Evolutionary conservation across 2,888 invertebrate genomes (phyloP).

Genomic region (Tanytarsus gracilentus): DNA sequence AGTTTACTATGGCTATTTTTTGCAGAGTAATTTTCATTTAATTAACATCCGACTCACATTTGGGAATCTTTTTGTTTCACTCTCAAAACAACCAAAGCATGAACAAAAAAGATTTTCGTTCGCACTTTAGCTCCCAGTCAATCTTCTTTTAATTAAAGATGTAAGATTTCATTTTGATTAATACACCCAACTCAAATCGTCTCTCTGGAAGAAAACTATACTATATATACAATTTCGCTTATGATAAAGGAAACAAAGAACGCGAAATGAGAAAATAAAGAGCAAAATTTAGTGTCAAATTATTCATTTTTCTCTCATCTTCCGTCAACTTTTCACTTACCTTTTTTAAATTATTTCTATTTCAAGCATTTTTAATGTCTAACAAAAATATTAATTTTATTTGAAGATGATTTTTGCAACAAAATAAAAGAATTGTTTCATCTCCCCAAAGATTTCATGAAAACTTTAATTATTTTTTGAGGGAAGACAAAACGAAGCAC

Average conservation of each 20-base stretch:
- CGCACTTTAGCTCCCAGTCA: neutral
- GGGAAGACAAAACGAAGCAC: neutral
- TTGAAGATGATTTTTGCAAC: too few species aligned
- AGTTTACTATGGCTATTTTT: neutral
- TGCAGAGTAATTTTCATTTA: neutral
- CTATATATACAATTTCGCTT: too few species aligned
- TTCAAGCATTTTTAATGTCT: too few species aligned
- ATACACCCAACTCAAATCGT: too few species aligned
- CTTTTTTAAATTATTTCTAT: neutral
- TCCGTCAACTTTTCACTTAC: neutral
- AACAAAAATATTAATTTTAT: too few species aligned
- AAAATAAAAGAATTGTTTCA: too few species aligned
- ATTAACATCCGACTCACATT: neutral
- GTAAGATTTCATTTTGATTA: neutral
- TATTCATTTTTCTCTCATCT: neutral
- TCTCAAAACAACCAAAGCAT: too few species aligned
- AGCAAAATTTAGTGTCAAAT: slow-evolving; percentile 12
- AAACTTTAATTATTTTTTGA: too few species aligned
- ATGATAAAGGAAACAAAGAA: too few species aligned
- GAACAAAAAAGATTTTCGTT: neutral
- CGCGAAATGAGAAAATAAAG: too few species aligned
- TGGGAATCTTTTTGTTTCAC: neutral
- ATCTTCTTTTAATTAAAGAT: slow-evolving; percentile 7
- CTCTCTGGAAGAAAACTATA: too few species aligned
- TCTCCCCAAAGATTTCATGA: too few species aligned